Base-by-base conservation (phyloP, 2,888 invertebrate genomes). In the Arctia plantaginis region DNA sequence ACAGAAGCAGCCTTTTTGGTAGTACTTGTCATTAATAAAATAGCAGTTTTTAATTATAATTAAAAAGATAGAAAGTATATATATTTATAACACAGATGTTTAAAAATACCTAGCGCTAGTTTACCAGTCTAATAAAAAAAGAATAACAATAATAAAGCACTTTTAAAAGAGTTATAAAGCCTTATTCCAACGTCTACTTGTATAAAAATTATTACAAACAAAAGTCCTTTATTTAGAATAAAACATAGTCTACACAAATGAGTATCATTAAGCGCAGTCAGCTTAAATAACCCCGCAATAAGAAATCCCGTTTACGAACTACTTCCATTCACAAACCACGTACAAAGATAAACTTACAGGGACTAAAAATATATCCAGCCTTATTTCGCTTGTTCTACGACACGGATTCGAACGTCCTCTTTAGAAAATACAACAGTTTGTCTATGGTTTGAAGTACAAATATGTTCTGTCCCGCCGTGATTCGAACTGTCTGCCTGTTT, bases 221-320 rank as follows among this genome's bases (percentile, higher is more conserved):
- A 64, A 23, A 64, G 70, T 77, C 73, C 44, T 62, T 71, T 75
- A 81, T 81, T 81, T 70, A 67, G 66, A 62, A 39, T 44, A 77
- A 78, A 85, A 76, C 72, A 64, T 68, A 66, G 76, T 79, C 69
- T 77, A 70, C 74, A 77, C 66, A 79, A 85, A 81, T 75, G 72
- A 77, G 80, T 78, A 79, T 85, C 81, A 84, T 84, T 82, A 85
- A 65, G 73, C 47, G 44, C 62, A 77, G 72, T 64, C 76, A 66
- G 73, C 62, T 71, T 78, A 85, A 83, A 81, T 81, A 85, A 79
- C 78, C 73, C 74, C 18, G 77, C 79, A 80, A 76, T 80, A 77
- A 77, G 71, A 77, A 71, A 80, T 76, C 72, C 81, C 76, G 69
- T 75, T 77, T 75, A 71, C 69, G 72, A 68, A 59, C 71, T 55